Evolutionary conservation across 2,888 invertebrate species (phyloP), one percentile per base, ranked within the genome.

Genomic region (Octonoba sinensis): DNA sequence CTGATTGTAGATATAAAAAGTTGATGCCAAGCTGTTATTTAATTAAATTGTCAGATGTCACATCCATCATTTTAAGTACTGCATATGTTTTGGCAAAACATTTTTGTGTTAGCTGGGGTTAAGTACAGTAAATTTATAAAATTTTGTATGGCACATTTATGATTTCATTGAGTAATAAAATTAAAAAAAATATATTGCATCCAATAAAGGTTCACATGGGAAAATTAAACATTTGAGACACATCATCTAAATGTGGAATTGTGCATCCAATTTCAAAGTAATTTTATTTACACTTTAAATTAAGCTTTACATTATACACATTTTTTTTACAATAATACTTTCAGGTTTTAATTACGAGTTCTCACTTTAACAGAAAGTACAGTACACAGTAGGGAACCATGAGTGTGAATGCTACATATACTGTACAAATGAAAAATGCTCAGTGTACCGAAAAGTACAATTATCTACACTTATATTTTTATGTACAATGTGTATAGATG

Each of bases 401-500:
- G 12, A 8, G 54, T 60, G 51, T 49, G 44, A 62, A 44, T 46
- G 46, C 62, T 79, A 15, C 65, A 79, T 73, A 73, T 69, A 81
- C 62, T 74, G 27, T 24, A 36, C 36, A 49, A 74, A 60, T 44
- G 16, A 73, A 64, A 70, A 64, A 44, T 22, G 56, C 47, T 60
- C 59, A 56, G 57, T 64, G 57, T 62, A 81, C 74, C 70, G 13
- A 69, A 56, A 47, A 64, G 66, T 64, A 64, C 65, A 73, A 70
- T 44, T 81, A 81, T 81, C 81, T 81, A 81, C 81, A 81, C 11
- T 81, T 69, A 69, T 67, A 65, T 49, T 59, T 72, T 69, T 70
- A 20, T 81, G 74, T 74, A 36, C 70, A 79, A 72, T 73, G 56
- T 73, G 79, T 81, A 81, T 81, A 79, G 74, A 74, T 74, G 74